Evolutionary conservation across 2,888 invertebrate genomes (phyloP).

Genomic region (Clepsis dumicolana): DNA sequence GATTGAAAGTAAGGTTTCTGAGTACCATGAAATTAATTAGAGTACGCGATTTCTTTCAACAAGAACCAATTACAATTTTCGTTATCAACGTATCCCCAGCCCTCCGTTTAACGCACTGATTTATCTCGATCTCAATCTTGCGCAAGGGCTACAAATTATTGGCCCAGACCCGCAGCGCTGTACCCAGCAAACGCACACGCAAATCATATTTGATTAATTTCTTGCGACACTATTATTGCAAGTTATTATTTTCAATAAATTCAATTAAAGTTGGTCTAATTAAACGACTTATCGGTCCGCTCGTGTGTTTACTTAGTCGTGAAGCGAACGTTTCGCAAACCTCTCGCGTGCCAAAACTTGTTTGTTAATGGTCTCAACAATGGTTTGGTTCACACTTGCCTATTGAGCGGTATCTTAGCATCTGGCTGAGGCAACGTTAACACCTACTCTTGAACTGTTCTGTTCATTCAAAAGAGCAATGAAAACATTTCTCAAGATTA

Average conservation of each 20-base stretch:
- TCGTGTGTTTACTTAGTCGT: slow-evolving; percentile 79
- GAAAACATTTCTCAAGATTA: slow-evolving; percentile 45
- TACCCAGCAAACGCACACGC: slow-evolving; percentile 50
- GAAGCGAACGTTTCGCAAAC: slow-evolving; percentile 75
- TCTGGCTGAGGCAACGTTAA: slow-evolving; percentile 60
- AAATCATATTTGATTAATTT: slow-evolving; percentile 73
- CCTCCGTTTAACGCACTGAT: slow-evolving; percentile 34
- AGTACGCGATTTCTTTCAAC: slow-evolving; percentile 29
- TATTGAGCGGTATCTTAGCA: slow-evolving; percentile 80
- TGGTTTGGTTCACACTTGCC: slow-evolving; percentile 78
- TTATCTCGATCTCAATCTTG: slow-evolving; percentile 49
- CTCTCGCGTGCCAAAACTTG: slow-evolving; percentile 80
- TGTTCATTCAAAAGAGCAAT: slow-evolving; percentile 55
- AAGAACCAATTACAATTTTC: slow-evolving; percentile 34
- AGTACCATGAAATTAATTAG: slow-evolving; percentile 7
- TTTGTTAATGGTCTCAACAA: slow-evolving; percentile 77
- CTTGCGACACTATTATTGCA: slow-evolving; percentile 60
- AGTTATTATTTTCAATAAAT: slow-evolving; percentile 70
- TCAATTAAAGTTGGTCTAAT: slow-evolving; percentile 76
- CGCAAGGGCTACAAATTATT: slow-evolving; percentile 57
- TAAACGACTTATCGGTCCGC: slow-evolving; percentile 75
- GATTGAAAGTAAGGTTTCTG: slow-evolving; percentile 6
- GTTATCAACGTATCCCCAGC: slow-evolving; percentile 34
- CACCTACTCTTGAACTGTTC: slow-evolving; percentile 54
- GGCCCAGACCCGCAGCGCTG: slow-evolving; percentile 38